phyloP scores from a whole-genome alignment of 2,113 vertebrate species.

The Hucho hucho region DNA sequence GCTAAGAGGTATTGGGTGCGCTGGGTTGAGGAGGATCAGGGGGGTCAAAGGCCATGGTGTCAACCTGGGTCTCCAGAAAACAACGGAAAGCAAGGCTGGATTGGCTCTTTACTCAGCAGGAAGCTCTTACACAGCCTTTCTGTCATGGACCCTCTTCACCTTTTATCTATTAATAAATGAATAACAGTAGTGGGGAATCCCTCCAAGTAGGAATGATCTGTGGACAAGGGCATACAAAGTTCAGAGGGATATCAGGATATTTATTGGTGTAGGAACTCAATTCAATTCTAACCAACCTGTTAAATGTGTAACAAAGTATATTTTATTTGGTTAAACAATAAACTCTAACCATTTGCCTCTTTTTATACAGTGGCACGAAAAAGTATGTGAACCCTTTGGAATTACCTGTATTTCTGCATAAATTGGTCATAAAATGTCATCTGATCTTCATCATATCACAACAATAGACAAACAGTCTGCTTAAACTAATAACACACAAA shows the following conservation, averaged over 20 bases:
- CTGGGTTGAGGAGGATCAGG: conserved; percentile 46
- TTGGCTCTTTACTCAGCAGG: conserved; percentile 44
- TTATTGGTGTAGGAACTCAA: neutral
- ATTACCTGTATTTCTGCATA: no score
- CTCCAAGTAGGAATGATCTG: neutral
- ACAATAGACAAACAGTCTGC: no score
- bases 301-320: neutral
- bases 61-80: conserved; percentile 62
- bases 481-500: no score
- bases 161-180: conserved; percentile 63
- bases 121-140: conserved; percentile 33
- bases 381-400: no score
- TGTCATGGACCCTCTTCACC: conserved; percentile 57
- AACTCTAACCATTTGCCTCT: no score
- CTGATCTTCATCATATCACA: no score
- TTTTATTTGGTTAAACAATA: no score
- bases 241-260: neutral
- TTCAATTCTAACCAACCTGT: neutral
- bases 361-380: no score
- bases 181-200: neutral
- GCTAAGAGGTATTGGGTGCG: conserved; percentile 30
- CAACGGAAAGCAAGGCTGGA: conserved; percentile 60
- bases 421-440: no score
- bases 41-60: conserved; percentile 42
- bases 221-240: neutral